Base-by-base conservation (phyloP, 1,140 invertebrate species). In the Druon quercuslanigerum region DNA sequence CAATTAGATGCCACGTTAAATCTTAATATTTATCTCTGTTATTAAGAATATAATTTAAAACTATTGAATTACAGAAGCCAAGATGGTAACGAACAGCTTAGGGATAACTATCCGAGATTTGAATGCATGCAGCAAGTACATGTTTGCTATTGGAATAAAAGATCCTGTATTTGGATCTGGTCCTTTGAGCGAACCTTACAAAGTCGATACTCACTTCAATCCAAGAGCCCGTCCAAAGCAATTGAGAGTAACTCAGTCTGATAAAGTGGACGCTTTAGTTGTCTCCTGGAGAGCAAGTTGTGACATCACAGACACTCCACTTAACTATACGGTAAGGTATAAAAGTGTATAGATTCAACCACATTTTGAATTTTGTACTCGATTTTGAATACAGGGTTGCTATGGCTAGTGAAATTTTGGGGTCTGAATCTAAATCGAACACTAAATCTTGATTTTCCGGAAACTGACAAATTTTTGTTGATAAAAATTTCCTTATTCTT, bases 61-160 rank as follows among this genome's bases (percentile, higher is more conserved):
- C 9, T 73, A 77, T 12, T 73, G 0, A n/a, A 78, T 90, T 91
- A 4, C 79, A 94, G 93, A 92, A 81, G 90, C 92, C 17, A 90
- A 91, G 78, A 83, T 92, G 40, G 82, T 90, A 17, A 96, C 95
- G 0, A 90, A 88, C 2, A 92, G 94, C 72, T 91, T 93, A 2
- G 93, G 92, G 3, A 89, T 93, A 2, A 91, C 92, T 1, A 91
- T 96, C 9, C 91, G 92, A 16, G 89, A 94, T 78, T 86, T 97
- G 77, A 92, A 94, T 71, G 92, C 95, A 3, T 97, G 96, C 84
- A 94, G 95, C 82, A 92, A 90, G 0, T 97, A 97, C 83, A 84
- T 94, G 14, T 94, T 97, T 85, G 92, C 93, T 12, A 94, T 96
- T n/a, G 95, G 94, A 0, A 85, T 97, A 2, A 89, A 94, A 50